phyloP scores from a whole-genome alignment of 2,797 vertebrate genomes.

The Pseudochaenichthys georgianus region DNA sequence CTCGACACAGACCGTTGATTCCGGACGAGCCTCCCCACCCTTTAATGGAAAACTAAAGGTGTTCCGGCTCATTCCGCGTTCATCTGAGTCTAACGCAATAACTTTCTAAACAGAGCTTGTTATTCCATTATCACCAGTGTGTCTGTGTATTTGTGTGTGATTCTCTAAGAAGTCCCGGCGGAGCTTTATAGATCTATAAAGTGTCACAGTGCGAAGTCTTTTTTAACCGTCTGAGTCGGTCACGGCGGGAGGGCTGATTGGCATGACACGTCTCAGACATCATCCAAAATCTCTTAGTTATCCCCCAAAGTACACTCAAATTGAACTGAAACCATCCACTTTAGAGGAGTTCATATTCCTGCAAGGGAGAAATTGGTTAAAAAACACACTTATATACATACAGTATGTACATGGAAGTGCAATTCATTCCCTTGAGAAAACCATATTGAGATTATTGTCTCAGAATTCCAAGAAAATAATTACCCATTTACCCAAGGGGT shows the following conservation, averaged over 20 bases:
- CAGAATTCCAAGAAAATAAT: too few relatives aligned
- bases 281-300: slow-evolving; percentile 32
- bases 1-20: slow-evolving; percentile 57
- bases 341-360: slow-evolving; percentile 9
- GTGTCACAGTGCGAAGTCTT: slow-evolving; percentile 41
- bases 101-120: slow-evolving; percentile 63
- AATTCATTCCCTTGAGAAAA: too few relatives aligned
- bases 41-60: slow-evolving; percentile 77
- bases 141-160: slow-evolving; percentile 20
- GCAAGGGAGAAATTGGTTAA: slow-evolving; percentile 2
- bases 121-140: slow-evolving; percentile 62
- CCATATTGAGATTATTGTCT: too few relatives aligned
- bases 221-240: slow-evolving; percentile 42
- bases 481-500: too few relatives aligned
- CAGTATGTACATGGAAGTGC: too few relatives aligned
- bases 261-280: slow-evolving; percentile 52
- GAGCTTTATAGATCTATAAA: slow-evolving; percentile 55
- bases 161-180: slow-evolving; percentile 44
- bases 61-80: slow-evolving; percentile 71
- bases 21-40: slow-evolving; percentile 43
- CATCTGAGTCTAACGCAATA: slow-evolving; percentile 57
- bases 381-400: slow-evolving; percentile 2
- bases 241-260: slow-evolving; percentile 42
- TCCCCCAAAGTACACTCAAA: slow-evolving; percentile 23
- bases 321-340: slow-evolving; percentile 2